Conservation (phyloP, 2,888 invertebrate species). For the Macrophya alboannulata region DNA sequence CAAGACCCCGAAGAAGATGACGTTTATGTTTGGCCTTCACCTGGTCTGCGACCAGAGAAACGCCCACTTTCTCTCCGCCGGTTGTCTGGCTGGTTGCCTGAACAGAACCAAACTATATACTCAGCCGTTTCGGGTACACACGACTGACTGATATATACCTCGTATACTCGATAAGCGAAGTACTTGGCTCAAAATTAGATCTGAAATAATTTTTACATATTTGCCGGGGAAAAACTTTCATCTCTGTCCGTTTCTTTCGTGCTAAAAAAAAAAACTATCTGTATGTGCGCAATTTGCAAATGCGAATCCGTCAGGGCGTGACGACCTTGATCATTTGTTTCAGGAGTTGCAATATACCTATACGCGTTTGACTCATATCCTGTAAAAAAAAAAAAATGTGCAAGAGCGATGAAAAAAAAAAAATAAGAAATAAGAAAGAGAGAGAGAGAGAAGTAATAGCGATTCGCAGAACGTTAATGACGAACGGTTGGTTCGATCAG, state of each 20-base stretch:
- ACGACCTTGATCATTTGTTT: neutral
- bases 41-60: conserved; percentile 29
- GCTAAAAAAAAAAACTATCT: no score
- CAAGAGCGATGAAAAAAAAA: neutral
- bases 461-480: no score
- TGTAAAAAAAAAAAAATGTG: conserved; percentile 7
- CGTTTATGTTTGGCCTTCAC: conserved; percentile 51
- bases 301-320: neutral
- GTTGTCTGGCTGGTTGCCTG: neutral
- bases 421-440: neutral
- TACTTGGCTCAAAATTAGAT: no score
- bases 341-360: neutral
- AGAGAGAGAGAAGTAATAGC: neutral
- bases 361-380: conserved; percentile 43
- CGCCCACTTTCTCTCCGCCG: conserved; percentile 46
- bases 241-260: no score
- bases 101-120: neutral
- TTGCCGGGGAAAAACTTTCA: no score
- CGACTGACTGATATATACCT: conserved; percentile 2
- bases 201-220: no score
- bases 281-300: no score
- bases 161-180: conserved; percentile 1
- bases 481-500: neutral
- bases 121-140: neutral
- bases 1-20: conserved; percentile 28